phyloP scores from a whole-genome alignment of 1,140 invertebrate species.

The Drosophila burlai region DNA sequence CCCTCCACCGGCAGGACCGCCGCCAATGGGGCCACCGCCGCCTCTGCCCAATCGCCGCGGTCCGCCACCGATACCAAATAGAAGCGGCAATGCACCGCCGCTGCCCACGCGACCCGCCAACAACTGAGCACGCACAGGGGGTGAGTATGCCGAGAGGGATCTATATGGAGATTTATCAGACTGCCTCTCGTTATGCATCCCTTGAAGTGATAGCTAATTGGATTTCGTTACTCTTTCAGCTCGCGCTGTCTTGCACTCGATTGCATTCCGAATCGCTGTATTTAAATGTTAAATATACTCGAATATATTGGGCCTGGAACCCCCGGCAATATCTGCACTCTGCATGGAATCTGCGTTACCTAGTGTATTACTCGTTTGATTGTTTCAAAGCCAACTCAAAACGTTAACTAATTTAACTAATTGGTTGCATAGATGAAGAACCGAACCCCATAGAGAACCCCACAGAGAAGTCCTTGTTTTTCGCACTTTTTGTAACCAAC shows the following conservation, averaged over 20 bases:
- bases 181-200: not conserved
- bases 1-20: conserved; percentile 65
- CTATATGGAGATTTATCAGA: too few relatives aligned
- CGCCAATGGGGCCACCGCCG: conserved; percentile 86
- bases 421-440: conserved; percentile 12
- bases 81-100: conserved; percentile 85
- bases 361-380: conserved; percentile 37
- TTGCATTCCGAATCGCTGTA: conserved; percentile 74
- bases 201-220: not conserved
- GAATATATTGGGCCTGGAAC: conserved; percentile 48
- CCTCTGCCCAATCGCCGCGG: conserved; percentile 88
- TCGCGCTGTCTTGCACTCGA: conserved; percentile 63
- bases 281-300: conserved; percentile 69
- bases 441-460: conserved; percentile 3
- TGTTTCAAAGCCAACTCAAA: conserved; percentile 23
- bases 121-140: conserved; percentile 59
- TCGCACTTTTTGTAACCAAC: conserved; percentile 44
- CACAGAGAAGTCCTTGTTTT: conserved; percentile 4
- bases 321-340: conserved; percentile 39
- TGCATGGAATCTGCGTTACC: conserved; percentile 34
- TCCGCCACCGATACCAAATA: conserved; percentile 88
- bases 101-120: conserved; percentile 76
- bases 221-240: conserved; percentile 15
- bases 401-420: conserved; percentile 30
- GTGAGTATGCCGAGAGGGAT: conserved; percentile 31